A percentile compares a stretch with the other conserved stretches of the same genome.
Evolutionary conservation across 2,888 invertebrate species (phyloP).

Genomic region (Eristalis tenax): DNA sequence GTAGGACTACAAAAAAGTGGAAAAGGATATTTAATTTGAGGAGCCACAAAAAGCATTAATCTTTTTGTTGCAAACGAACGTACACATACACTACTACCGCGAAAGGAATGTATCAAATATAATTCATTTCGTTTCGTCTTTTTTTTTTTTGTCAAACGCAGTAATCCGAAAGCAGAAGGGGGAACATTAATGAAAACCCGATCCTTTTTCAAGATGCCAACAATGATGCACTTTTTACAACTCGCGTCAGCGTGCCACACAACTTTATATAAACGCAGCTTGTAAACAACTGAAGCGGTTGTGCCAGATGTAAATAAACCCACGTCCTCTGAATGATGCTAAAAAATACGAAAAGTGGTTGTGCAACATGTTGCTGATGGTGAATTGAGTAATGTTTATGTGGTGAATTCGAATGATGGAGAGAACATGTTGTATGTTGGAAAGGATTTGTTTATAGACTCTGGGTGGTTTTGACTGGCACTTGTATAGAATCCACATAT

Average conservation of each 20-base stretch:
- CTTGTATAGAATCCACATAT: neutral
- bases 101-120: conserved; percentile 58
- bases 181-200: conserved; percentile 63
- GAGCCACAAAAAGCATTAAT: conserved; percentile 60
- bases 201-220: conserved; percentile 56
- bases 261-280: conserved; percentile 62
- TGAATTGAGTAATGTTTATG: conserved; percentile 51
- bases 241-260: conserved; percentile 37
- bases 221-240: conserved; percentile 58
- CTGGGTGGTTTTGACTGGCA: neutral
- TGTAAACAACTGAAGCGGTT: conserved; percentile 72
- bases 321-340: conserved; percentile 64
- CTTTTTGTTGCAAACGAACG: conserved; percentile 53
- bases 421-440: conserved; percentile 15
- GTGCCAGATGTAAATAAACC: conserved; percentile 71
- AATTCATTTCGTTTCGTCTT: conserved; percentile 47
- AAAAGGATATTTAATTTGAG: conserved; percentile 65
- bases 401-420: conserved; percentile 37
- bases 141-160: conserved; percentile 20
- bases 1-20: conserved; percentile 20
- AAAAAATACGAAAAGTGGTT: conserved; percentile 41
- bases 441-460: conserved; percentile 22
- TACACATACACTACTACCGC: conserved; percentile 32
- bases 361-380: conserved; percentile 67
- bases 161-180: conserved; percentile 64